Conservation (phyloP, 2,797 vertebrate species). For the Melanotaenia parkinsoni region DNA sequence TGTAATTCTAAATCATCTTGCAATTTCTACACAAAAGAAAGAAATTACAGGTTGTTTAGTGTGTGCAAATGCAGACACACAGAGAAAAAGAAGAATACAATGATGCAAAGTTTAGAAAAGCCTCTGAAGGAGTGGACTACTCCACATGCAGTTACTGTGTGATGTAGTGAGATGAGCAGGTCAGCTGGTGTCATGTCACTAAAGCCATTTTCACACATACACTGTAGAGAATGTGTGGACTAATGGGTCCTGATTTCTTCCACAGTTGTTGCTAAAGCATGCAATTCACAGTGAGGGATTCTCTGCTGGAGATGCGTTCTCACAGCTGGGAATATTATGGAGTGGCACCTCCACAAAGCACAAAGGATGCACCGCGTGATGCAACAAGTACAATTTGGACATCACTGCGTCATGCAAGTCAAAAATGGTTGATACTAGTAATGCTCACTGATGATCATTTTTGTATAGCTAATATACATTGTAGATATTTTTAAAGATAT, state of each 20-base stretch:
- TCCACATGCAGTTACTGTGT: neutral
- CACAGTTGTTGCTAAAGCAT: neutral
- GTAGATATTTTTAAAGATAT: neutral
- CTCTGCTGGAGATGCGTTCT: neutral
- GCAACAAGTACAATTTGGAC: neutral
- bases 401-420: neutral
- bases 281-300: neutral
- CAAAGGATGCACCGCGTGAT: neutral
- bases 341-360: neutral
- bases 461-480: neutral
- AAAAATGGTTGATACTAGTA: neutral
- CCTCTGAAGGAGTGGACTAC: neutral
- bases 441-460: neutral
- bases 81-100: neutral
- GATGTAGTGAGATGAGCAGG: conserved; percentile 1
- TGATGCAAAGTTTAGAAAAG: neutral
- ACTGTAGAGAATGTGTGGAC: neutral
- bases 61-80: neutral
- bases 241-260: neutral
- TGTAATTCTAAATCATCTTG: conserved; percentile 37
- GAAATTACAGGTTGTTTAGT: neutral
- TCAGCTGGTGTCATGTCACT: neutral
- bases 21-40: neutral
- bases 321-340: neutral
- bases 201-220: neutral